Percentiles rank a stretch among this genome's conserved stretches.
Evolutionary conservation across 2,888 invertebrate species (phyloP).

Genomic region (Arenicola marina): DNA sequence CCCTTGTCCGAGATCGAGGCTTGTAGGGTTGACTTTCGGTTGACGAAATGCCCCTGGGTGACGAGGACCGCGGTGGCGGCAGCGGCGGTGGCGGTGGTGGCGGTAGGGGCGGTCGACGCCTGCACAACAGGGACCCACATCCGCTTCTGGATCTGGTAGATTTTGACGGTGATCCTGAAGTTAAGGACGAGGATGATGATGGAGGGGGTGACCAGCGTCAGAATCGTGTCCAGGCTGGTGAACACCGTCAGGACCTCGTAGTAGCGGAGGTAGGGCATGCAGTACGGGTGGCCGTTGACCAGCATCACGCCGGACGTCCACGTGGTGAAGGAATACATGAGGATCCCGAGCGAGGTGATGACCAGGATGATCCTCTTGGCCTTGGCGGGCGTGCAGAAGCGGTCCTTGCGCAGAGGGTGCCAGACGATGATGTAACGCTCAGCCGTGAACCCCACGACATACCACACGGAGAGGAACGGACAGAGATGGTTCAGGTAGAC

Average conservation of each 20-base stretch:
- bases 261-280: neutral
- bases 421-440: constrained; percentile 19
- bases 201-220: neutral
- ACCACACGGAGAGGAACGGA: constrained; percentile 17
- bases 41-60: too few relatives aligned
- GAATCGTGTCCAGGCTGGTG: neutral
- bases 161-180: neutral
- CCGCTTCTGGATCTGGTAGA: neutral
- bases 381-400: constrained; percentile 3
- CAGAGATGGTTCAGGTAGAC: constrained; percentile 14
- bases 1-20: neutral
- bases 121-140: neutral
- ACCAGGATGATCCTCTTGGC: constrained; percentile 5
- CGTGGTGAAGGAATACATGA: neutral
- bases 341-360: neutral
- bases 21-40: neutral
- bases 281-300: neutral
- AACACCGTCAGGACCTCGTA: neutral
- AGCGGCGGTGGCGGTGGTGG: neutral
- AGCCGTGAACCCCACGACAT: constrained; percentile 19
- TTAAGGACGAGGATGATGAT: neutral
- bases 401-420: constrained; percentile 12
- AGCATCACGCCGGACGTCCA: neutral
- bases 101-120: neutral
- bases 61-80: neutral